phyloP scores from a whole-genome alignment of 2,113 vertebrate genomes.

The Coracopsis vasa region DNA sequence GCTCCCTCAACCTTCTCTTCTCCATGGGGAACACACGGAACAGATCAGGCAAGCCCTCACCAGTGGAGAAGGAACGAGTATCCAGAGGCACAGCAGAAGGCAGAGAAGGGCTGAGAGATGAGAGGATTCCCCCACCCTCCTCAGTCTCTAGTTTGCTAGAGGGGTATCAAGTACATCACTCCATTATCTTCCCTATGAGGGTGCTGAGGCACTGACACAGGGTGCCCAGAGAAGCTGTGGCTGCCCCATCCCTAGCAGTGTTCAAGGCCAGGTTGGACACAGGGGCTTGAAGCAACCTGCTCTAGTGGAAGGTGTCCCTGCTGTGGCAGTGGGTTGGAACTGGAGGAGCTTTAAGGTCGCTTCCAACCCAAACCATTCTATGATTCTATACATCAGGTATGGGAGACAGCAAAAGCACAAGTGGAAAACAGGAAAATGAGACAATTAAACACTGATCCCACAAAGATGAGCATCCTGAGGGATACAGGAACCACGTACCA shows the following conservation, averaged over 20 bases:
- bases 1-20: background rate
- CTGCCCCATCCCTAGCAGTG: background rate
- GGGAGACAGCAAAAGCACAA: background rate
- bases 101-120: background rate
- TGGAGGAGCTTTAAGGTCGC: background rate
- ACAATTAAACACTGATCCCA: background rate
- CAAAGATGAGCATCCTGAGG: accelerated
- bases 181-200: background rate
- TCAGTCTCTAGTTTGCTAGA: background rate
- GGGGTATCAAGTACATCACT: background rate
- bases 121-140: background rate
- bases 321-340: background rate
- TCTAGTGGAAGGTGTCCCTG: background rate
- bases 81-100: background rate
- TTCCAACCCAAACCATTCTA: background rate
- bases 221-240: background rate
- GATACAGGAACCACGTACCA: accelerated
- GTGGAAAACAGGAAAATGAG: background rate
- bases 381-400: background rate
- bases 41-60: background rate
- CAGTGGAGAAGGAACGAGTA: background rate
- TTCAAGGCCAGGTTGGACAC: too few relatives aligned
- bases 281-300: background rate
- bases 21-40: background rate
- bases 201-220: background rate